These are phyloP conservation scores for Neoitamus cyanurus DNA, from an alignment of 2,888 invertebrate species.

Conservation along the genomic window DNA sequence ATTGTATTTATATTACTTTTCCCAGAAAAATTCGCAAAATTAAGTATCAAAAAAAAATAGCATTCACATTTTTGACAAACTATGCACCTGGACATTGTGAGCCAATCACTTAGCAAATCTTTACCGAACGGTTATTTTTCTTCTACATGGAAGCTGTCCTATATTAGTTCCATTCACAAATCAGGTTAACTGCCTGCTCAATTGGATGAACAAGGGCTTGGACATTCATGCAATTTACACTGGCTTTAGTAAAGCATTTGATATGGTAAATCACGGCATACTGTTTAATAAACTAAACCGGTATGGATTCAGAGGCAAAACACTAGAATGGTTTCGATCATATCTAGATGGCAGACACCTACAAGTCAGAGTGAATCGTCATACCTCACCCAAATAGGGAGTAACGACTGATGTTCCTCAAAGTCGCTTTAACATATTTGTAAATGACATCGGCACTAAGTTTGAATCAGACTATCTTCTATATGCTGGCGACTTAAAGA, in stretches of 20 bases:
- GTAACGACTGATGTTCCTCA: not conserved
- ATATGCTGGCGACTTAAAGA: not conserved
- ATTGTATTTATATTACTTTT: too few species aligned
- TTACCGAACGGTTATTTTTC: not conserved
- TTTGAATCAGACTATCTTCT: not conserved
- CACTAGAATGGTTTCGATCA: not conserved
- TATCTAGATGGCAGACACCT: not conserved
- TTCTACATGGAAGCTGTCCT: not conserved
- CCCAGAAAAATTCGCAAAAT: too few species aligned
- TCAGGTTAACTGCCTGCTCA: not conserved
- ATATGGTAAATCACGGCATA: too few species aligned
- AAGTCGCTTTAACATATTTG: not conserved
- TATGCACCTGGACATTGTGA: not conserved
- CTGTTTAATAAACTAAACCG: too few species aligned
- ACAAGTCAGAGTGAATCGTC: not conserved
- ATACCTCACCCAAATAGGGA: not conserved
- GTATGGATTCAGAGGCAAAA: not conserved
- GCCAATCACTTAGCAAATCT: not conserved
- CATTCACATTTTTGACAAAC: not conserved
- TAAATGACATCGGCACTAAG: not conserved
- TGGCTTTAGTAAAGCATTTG: too few species aligned
- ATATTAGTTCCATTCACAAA: not conserved
- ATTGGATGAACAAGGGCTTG: too few species aligned
- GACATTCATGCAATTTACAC: too few species aligned
- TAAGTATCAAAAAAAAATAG: too few species aligned